These are phyloP conservation scores for Falco novaeseelandiae DNA, from an alignment of 2,797 vertebrate species.

Conservation along the genomic window DNA sequence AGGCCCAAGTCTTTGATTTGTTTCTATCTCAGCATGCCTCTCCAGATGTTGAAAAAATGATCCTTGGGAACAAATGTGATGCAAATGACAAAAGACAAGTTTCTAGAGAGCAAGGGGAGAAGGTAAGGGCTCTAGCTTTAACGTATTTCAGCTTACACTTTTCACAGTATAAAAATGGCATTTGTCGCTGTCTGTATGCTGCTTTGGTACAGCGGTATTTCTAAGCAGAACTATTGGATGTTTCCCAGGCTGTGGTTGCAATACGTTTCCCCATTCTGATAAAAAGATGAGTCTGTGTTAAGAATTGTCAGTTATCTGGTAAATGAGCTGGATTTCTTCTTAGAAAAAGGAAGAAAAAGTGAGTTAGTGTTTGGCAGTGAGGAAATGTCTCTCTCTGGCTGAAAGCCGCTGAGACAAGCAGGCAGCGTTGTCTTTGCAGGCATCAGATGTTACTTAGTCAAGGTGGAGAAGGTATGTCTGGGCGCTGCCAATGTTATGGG, in stretches of 20 bases:
- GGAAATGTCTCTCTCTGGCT: neutral
- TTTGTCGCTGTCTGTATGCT: accelerated
- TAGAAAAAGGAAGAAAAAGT: neutral
- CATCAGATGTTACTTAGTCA: accelerated
- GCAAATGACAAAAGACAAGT: constrained; percentile 97
- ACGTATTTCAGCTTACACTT: accelerated
- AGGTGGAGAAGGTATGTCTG: neutral
- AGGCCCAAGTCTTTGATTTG: neutral
- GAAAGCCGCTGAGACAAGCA: neutral
- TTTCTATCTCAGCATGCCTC: constrained; percentile 87
- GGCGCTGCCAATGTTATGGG: accelerated
- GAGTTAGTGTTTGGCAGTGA: neutral
- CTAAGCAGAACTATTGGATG: accelerated
- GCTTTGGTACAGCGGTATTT: accelerated
- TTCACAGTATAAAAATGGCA: accelerated
- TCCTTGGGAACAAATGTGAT: constrained; percentile 98
- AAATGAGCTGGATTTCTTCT: accelerated
- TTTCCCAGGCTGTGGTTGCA: neutral
- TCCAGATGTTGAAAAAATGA: constrained; percentile 97
- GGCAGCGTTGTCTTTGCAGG: neutral
- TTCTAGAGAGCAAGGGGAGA: constrained; percentile 93
- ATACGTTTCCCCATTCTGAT: accelerated
- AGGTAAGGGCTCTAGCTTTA: constrained; percentile 72
- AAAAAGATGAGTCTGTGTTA: neutral
- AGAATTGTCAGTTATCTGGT: neutral